phyloP scores from a whole-genome alignment of 1,140 invertebrate species.

The Anoplophora glabripennis region DNA sequence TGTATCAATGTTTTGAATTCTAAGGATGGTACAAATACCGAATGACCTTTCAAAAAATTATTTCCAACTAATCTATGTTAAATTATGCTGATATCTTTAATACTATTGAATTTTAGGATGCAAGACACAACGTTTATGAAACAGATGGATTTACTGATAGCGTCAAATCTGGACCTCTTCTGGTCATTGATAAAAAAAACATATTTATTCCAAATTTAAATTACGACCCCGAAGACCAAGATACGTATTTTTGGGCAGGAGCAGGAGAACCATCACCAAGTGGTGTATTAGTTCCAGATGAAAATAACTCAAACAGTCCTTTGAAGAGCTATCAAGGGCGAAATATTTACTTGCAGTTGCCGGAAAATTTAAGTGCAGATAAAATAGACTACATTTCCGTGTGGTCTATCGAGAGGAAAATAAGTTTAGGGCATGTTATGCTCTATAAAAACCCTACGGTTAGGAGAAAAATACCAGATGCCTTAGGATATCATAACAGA shows the following conservation, averaged over 20 bases:
- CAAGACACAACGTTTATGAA: no score
- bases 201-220: conserved; percentile 31
- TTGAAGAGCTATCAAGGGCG: no score
- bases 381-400: background rate
- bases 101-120: no score
- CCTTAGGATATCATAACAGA: background rate
- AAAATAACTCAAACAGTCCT: background rate
- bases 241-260: conserved; percentile 12
- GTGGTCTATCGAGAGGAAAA: background rate
- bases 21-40: no score
- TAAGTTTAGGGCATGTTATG: background rate
- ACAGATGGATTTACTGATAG: background rate
- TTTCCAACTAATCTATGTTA: no score
- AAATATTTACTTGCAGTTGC: conserved; percentile 1
- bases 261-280: background rate
- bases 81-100: no score
- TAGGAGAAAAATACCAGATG: background rate
- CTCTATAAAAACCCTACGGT: background rate
- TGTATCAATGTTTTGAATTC: no score
- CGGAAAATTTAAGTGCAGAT: background rate
- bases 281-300: background rate
- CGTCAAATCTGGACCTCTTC: conserved; percentile 36
- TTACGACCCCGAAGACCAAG: conserved; percentile 32
- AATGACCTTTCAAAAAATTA: no score
- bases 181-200: conserved; percentile 28